These are phyloP conservation scores for Leontocebus nigricollis DNA, from an alignment of 2,797 vertebrate genomes.

Conservation along the genomic window DNA sequence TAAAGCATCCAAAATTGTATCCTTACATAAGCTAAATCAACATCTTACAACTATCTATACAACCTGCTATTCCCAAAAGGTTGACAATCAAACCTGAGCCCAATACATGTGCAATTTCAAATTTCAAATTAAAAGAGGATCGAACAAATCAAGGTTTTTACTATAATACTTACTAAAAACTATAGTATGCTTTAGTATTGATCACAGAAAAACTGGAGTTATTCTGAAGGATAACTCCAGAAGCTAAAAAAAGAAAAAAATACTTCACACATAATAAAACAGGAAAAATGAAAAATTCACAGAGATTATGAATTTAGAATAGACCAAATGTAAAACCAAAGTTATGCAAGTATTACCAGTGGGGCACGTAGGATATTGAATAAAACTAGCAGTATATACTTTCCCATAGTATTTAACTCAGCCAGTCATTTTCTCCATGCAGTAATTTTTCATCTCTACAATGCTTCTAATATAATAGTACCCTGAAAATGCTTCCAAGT, in stretches of 20 bases:
- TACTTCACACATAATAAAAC: neutral
- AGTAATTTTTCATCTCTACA: slow-evolving; percentile 8
- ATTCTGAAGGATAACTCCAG: neutral
- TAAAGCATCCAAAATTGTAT: neutral
- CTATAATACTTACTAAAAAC: slow-evolving; percentile 15
- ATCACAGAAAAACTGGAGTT: neutral
- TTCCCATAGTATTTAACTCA: neutral
- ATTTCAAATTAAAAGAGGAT: slow-evolving; percentile 33
- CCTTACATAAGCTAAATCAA: slow-evolving; percentile 10
- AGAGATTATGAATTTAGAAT: neutral
- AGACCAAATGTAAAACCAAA: slow-evolving; percentile 41
- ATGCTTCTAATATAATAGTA: slow-evolving; percentile 30
- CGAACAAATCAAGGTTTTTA: slow-evolving; percentile 2
- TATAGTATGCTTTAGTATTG: slow-evolving; percentile 18
- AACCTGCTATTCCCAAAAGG: neutral
- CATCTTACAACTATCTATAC: neutral
- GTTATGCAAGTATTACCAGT: neutral
- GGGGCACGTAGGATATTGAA: neutral
- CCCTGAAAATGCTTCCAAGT: slow-evolving; percentile 61
- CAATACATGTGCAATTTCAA: slow-evolving; percentile 6
- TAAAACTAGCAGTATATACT: neutral
- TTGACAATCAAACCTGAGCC: neutral
- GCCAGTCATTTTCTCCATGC: neutral
- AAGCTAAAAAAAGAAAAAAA: slow-evolving; percentile 25
- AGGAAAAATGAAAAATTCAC: slow-evolving; percentile 28